Evolutionary conservation across 2,797 vertebrate species (phyloP).

Genomic region (Malurus splendens): DNA sequence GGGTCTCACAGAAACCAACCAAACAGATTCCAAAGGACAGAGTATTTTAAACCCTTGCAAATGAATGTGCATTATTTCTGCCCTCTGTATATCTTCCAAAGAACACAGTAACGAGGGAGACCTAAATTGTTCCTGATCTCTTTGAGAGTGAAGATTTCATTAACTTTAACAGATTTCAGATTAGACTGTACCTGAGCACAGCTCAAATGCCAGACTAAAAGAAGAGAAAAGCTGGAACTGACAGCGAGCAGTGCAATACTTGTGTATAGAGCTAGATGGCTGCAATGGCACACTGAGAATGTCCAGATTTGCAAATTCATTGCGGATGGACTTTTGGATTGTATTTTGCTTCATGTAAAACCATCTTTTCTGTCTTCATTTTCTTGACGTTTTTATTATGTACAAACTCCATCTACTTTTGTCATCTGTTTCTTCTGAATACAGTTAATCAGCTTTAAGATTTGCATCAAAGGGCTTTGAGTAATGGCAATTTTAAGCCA

Average conservation of each 20-base stretch:
- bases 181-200: neutral
- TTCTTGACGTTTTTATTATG: slow-evolving; percentile 15
- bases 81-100: neutral
- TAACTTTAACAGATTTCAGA: neutral
- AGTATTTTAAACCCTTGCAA: neutral
- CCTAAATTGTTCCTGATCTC: neutral
- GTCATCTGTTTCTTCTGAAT: neutral
- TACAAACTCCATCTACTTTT: neutral
- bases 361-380: neutral
- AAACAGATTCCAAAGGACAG: neutral
- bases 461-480: neutral
- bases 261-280: slow-evolving; percentile 34
- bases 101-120: neutral
- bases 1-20: neutral
- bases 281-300: slow-evolving; percentile 7
- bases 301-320: neutral
- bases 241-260: neutral
- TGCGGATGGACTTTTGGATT: neutral
- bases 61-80: neutral
- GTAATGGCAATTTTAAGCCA: neutral
- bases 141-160: neutral
- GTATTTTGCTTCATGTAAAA: slow-evolving; percentile 1
- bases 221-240: neutral
- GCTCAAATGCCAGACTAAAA: neutral
- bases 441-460: neutral